These are phyloP conservation scores for Perca schrenkii DNA, from an alignment of 2,113 vertebrate genomes.

Conservation along the genomic window DNA sequence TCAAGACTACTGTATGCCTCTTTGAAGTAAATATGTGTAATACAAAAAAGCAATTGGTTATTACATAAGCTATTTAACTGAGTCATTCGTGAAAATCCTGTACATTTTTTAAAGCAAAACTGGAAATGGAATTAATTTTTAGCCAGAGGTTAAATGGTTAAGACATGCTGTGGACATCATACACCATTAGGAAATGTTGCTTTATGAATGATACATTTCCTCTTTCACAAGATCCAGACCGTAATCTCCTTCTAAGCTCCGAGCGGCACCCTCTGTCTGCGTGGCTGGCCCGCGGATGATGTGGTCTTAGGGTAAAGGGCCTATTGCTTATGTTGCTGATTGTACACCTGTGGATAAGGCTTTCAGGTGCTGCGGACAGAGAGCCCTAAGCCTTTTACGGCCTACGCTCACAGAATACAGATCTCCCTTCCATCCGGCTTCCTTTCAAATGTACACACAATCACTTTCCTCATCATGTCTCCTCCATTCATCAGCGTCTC, in stretches of 20 bases:
- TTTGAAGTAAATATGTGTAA: not conserved
- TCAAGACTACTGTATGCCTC: not conserved
- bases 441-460: slow-evolving; percentile 40
- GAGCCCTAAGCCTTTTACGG: slow-evolving; percentile 60
- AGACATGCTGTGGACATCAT: slow-evolving; percentile 41
- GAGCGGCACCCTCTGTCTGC: slow-evolving; percentile 58
- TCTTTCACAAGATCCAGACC: slow-evolving; percentile 43
- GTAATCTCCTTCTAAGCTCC: slow-evolving; percentile 73
- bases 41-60: not conserved
- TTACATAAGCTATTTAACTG: not conserved
- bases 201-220: slow-evolving; percentile 72
- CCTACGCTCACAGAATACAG: slow-evolving; percentile 67
- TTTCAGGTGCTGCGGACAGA: slow-evolving; percentile 69
- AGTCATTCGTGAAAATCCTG: slow-evolving; percentile 4
- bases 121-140: slow-evolving; percentile 28
- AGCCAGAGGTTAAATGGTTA: slow-evolving; percentile 65
- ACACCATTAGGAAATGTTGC: slow-evolving; percentile 62
- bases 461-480: slow-evolving; percentile 24
- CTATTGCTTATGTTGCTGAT: slow-evolving; percentile 81
- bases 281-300: slow-evolving; percentile 68
- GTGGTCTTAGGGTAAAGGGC: slow-evolving; percentile 75
- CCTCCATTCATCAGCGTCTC: slow-evolving; percentile 21
- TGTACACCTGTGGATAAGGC: slow-evolving; percentile 81
- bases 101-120: slow-evolving; percentile 17
- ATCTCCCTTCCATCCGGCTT: slow-evolving; percentile 33